These are phyloP conservation scores for Sigmodon hispidus DNA, from an alignment of 2,113 vertebrate species.

Conservation along the genomic window DNA sequence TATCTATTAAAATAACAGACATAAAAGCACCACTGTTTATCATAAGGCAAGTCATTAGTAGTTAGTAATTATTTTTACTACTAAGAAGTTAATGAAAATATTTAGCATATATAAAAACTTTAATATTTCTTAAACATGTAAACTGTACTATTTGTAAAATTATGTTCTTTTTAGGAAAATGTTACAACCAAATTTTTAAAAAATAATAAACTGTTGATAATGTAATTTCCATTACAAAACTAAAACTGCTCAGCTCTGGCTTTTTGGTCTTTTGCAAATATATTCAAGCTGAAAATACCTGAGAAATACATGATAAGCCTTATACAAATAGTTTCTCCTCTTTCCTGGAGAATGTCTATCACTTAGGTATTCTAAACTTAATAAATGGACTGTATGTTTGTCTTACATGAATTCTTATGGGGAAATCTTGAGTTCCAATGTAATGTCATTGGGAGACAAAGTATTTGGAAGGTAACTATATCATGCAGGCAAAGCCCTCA, in stretches of 20 bases:
- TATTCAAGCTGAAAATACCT: constrained; percentile 9
- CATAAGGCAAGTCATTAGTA: neutral
- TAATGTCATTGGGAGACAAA: neutral
- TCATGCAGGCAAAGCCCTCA: neutral
- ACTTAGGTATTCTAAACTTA: constrained; percentile 15
- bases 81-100: constrained; percentile 2
- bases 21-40: constrained; percentile 35
- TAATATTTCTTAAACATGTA: neutral
- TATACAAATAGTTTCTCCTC: neutral
- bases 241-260: neutral
- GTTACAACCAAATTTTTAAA: neutral
- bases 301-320: neutral
- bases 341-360: neutral
- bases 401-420: neutral
- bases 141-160: neutral
- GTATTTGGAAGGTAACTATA: neutral
- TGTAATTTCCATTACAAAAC: neutral
- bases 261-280: constrained; percentile 27
- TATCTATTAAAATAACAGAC: neutral
- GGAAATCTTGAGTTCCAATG: neutral
- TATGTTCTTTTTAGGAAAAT: constrained; percentile 32
- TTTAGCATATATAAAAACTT: constrained; percentile 21
- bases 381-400: neutral
- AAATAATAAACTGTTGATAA: neutral
- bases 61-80: constrained; percentile 8